Evolutionary conservation across 2,113 vertebrate species (phyloP).

Genomic region (Eulemur rufifrons): DNA sequence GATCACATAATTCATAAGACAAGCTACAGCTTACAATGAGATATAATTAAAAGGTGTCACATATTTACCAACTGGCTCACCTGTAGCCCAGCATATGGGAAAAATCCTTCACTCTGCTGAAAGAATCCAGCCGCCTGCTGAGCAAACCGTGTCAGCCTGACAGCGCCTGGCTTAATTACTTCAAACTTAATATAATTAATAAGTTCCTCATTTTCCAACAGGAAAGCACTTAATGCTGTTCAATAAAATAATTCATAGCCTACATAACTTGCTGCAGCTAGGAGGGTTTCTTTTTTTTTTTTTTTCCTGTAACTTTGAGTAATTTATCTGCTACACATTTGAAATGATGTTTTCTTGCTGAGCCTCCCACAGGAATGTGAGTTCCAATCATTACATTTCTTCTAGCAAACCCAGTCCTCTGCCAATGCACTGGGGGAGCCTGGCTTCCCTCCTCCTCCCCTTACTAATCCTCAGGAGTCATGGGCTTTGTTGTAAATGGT

Average conservation of each 20-base stretch:
- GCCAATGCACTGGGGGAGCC: background rate
- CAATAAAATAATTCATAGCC: slow-evolving; percentile 72
- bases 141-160: slow-evolving; percentile 79
- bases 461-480: slow-evolving; percentile 6
- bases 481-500: background rate
- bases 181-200: slow-evolving; percentile 84
- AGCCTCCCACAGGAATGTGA: slow-evolving; percentile 15
- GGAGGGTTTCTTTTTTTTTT: background rate
- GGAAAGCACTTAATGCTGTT: slow-evolving; percentile 76
- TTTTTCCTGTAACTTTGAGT: background rate
- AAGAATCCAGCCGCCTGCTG: slow-evolving; percentile 81
- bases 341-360: slow-evolving; percentile 18
- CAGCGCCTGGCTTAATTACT: slow-evolving; percentile 80
- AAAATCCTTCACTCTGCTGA: slow-evolving; percentile 75
- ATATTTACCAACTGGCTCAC: slow-evolving; percentile 79
- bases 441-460: too few relatives aligned
- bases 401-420: background rate
- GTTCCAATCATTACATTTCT: background rate
- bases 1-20: slow-evolving; percentile 75
- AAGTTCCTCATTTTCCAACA: slow-evolving; percentile 74
- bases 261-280: slow-evolving; percentile 32
- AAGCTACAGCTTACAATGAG: slow-evolving; percentile 79
- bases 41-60: slow-evolving; percentile 83
- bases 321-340: background rate
- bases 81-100: slow-evolving; percentile 82